These are phyloP conservation scores for Oscheius sp. DNA, from an alignment of 2,888 invertebrate species.

Conservation along the genomic window DNA sequence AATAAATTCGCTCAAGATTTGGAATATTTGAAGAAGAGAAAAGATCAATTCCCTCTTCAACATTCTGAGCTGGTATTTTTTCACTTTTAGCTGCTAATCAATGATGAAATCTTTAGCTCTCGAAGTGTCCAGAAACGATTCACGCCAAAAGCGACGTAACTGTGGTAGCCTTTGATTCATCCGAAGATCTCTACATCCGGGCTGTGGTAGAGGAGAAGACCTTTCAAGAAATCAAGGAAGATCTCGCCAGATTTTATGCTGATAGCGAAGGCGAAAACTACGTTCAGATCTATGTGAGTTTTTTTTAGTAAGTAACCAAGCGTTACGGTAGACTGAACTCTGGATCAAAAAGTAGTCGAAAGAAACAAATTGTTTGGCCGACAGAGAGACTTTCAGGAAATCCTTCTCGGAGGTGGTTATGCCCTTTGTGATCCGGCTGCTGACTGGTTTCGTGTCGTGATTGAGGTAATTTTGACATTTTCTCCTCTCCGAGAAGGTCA, in stretches of 20 bases:
- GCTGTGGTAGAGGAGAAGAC: constrained; percentile 25
- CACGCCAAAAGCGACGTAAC: constrained; percentile 13
- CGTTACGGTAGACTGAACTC: no score
- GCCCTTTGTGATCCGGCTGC: constrained; percentile 53
- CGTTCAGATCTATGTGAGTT: constrained; percentile 48
- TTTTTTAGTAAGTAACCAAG: no score
- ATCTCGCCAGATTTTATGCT: constrained; percentile 28
- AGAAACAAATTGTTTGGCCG: no score
- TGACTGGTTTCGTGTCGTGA: constrained; percentile 52
- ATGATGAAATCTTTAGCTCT: no score
- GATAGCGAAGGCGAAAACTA: constrained; percentile 34
- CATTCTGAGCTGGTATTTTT: constrained; percentile 39
- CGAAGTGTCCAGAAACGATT: neutral
- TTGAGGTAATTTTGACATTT: constrained; percentile 29
- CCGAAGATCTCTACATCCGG: constrained; percentile 31
- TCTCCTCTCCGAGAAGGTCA: neutral
- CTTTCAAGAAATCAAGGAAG: constrained; percentile 27
- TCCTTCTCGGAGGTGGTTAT: constrained; percentile 50
- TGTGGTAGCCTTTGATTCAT: constrained; percentile 32
- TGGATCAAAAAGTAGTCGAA: no score
- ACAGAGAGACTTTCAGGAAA: constrained; percentile 39
- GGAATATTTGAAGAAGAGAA: constrained; percentile 40
- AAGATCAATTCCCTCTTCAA: constrained; percentile 46
- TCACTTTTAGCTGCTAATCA: neutral
- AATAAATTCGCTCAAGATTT: constrained; percentile 38